Base-by-base conservation (phyloP, 2,888 invertebrate genomes). In the Nomada fabriciana region DNA sequence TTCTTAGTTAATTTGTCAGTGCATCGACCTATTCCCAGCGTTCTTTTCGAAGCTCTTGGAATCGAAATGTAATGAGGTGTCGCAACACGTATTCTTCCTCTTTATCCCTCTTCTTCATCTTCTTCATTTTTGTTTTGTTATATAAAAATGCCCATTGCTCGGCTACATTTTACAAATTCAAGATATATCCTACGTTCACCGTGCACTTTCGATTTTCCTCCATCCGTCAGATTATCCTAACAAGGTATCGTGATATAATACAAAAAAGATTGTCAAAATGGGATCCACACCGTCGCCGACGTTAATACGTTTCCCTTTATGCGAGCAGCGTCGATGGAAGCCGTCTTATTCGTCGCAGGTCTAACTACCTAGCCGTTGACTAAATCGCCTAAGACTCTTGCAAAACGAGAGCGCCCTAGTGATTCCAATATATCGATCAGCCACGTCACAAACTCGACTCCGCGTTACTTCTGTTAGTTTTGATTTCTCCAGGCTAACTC, bases 251-350 rank as follows among this genome's bases (percentile, higher is more conserved):
- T 23, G 85, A 89, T 90, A 89, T 86, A 76, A 89, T 91, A 91
- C 88, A 91, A 92, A 91, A 77, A 91, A 92, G 92, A 92, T 92
- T 91, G 91, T 92, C 92, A 88, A 91, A 89, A 90, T 90, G 86
- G 86, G 86, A 91, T 82, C 80, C 76, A 78, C 76, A 76, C 67
- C 42, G 70, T 67, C 73, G 50, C 36, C 77, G 77, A 72, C 65
- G 11, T 15, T 18, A 18, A 59, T 81, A 70, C 29, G 13, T 67
- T 73, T 60, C 80, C 55, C 67, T 83, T 76, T 80, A 77, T 71
- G 64, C 36, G 36, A 36, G 36, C 36, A 36, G 36, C 36, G 9
- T 85, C 72, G 74, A 53, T 61, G 64, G 65, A 70, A 63, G 68
- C 65, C 65, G 63, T 43, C 55, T 61, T 68, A 69, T 55, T 73